Evolutionary conservation across 2,113 vertebrate species (phyloP), one percentile per base, ranked within the genome.

Genomic region (Phaethon lepturus): DNA sequence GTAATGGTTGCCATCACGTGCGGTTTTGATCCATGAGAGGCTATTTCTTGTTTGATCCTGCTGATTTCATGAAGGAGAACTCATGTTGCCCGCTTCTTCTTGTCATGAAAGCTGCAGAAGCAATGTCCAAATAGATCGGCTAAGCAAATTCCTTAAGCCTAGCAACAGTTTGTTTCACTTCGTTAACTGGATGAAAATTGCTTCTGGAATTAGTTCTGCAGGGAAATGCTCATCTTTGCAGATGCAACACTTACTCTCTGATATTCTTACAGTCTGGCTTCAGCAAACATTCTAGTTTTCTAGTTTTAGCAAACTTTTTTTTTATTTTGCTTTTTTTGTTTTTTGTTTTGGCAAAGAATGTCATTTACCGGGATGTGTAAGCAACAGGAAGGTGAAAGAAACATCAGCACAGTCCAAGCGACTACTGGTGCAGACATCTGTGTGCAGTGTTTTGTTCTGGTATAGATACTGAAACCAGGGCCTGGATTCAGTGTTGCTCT

Each of bases 121-220:
- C 38, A 71, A 25, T 0, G 2, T 66, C 71, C 42, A n/a, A 38
- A 45, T 31, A 69, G 60, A 50, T 55, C 55, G 82, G 28, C 67
- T 44, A 53, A 83, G 47, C 42, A 52, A 67, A 77, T 80, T 74
- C 52, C 68, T 92, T 38, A 63, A 63, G 75, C 86, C 63, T 75
- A 78, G 73, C 47, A 86, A 59, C 82, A 77, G 68, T 91, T 88
- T 77, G 59, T 88, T 88, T 92, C 50, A 25, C 76, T 79, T 52
- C 0, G 4, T 71, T 92, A 92, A 92, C 74, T 67, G 82, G 42
- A 55, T 83, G 55, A 77, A 90, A 83, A 72, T n/a, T 74, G 75
- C 68, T 92, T 62, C 90, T 95, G 94, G 82, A 95, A 73, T 82
- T 33, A 28, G 53, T 90, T 94, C 74, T 92, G 45, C n/a, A 33